Evolutionary conservation across 2,888 invertebrate species (phyloP).

Genomic region (Orthosia incerta): DNA sequence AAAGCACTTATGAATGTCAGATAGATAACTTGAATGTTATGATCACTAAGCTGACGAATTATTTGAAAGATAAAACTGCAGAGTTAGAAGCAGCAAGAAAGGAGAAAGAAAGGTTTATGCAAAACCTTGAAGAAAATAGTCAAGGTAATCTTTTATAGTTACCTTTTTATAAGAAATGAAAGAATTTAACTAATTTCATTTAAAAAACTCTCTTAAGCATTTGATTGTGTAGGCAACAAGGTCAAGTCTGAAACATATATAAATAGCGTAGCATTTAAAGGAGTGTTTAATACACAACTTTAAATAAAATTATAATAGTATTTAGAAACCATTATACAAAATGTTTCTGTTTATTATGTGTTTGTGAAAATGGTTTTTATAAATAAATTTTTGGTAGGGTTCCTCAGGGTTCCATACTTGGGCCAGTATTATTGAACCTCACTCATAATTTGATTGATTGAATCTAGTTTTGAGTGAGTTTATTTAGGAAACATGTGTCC

Average conservation of each 20-base stretch:
- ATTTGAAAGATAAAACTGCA: conserved; percentile 79
- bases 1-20: conserved; percentile 79
- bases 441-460: not conserved
- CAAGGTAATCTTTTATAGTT: conserved; percentile 67
- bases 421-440: not conserved
- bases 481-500: not conserved
- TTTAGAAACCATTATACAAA: conserved; percentile 3
- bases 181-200: not conserved
- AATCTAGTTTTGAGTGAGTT: conserved; percentile 3
- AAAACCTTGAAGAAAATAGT: conserved; percentile 70
- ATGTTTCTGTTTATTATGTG: not conserved
- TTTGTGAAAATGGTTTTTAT: no score
- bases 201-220: not conserved
- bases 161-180: not conserved
- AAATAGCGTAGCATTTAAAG: not conserved
- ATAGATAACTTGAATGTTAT: conserved; percentile 81
- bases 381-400: not conserved
- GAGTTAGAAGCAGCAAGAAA: conserved; percentile 76
- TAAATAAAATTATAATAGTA: not conserved
- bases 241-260: not conserved
- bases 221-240: conserved; percentile 9
- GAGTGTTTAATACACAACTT: not conserved
- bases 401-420: conserved; percentile 16
- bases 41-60: conserved; percentile 78
- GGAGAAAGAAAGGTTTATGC: conserved; percentile 76